Evolutionary conservation across 2,113 vertebrate genomes (phyloP).

Genomic region (Oplegnathus fasciatus): DNA sequence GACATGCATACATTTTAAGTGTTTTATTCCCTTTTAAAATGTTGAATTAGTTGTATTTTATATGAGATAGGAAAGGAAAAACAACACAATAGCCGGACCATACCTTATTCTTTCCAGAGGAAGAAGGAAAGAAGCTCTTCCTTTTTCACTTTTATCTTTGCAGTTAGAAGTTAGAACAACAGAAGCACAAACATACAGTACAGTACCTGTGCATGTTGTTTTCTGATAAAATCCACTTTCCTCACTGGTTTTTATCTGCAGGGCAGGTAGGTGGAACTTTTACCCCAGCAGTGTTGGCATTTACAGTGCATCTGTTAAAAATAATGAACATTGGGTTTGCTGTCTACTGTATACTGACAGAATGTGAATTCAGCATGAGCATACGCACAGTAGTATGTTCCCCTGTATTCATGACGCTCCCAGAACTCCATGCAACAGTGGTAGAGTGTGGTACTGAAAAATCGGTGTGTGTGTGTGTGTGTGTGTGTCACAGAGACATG

Average conservation of each 20-base stretch:
- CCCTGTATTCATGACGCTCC: not conserved
- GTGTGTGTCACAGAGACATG: constrained; percentile 17
- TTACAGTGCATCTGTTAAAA: not conserved
- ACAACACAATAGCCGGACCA: not conserved
- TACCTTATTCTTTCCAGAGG: not conserved
- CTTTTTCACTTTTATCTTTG: no score
- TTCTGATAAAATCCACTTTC: not conserved
- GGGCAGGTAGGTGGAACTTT: not conserved
- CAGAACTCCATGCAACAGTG: not conserved
- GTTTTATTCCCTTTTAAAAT: not conserved
- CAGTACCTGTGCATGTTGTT: not conserved
- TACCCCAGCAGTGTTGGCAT: not conserved
- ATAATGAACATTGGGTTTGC: no score
- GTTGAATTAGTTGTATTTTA: not conserved
- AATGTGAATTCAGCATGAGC: not conserved
- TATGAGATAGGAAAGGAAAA: not conserved
- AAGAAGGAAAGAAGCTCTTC: not conserved
- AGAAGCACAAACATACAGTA: not conserved
- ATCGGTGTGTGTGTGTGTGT: not conserved
- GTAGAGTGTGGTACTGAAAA: not conserved
- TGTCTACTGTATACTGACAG: not conserved
- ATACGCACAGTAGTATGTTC: not conserved
- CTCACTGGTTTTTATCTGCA: not conserved
- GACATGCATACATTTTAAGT: not conserved
- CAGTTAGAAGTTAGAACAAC: no score